Evolutionary conservation across 2,888 invertebrate species (phyloP), one percentile per base, ranked within the genome.

Genomic region (Clostera curtula): DNA sequence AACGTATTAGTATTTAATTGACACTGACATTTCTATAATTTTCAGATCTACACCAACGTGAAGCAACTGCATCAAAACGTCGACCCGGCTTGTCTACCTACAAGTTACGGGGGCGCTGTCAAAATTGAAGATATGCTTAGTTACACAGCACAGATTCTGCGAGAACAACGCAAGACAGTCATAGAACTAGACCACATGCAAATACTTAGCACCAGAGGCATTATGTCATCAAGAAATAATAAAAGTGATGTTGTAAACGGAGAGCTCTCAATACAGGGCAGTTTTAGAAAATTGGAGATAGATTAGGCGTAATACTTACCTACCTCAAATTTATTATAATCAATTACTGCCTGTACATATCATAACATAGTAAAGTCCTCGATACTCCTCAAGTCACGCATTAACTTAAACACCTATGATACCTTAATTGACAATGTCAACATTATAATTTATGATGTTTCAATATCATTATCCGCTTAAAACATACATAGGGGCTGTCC

Each of bases 41-140:
- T 77, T 20, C 68, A 88, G 87, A 64, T 88, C 11, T 85, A 91
- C 57, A 76, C 86, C 25, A 87, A 83, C 29, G 47, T 87, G 3
- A 85, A 86, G 25, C 86, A 88, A 5, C 65, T 93, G 5, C 83
- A 86, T 37, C 85, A 88, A 37, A 64, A 76, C 24, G 64, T 93
- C 2, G 89, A 90, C 43, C 51, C 77, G 0, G 77, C 80, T 6
- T 89, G 91, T 34, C 73, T 94, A 19, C 93, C 94, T 0, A 79
- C 86, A 12, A 89, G 89, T 47, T 89, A 90, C 56, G 93, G 93
- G 1, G 93, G 93, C 1, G 71, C 77, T 3, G 86, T 92, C 49
- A 87, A 91, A 5, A 74, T 89, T 58, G 79, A 87, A 12, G 89
- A 91, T 38, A 93, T 94, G 92, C 86, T 93, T 7, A 83, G 84